Evolutionary conservation across 2,113 vertebrate species (phyloP).

Genomic region (Anseranas semipalmata): DNA sequence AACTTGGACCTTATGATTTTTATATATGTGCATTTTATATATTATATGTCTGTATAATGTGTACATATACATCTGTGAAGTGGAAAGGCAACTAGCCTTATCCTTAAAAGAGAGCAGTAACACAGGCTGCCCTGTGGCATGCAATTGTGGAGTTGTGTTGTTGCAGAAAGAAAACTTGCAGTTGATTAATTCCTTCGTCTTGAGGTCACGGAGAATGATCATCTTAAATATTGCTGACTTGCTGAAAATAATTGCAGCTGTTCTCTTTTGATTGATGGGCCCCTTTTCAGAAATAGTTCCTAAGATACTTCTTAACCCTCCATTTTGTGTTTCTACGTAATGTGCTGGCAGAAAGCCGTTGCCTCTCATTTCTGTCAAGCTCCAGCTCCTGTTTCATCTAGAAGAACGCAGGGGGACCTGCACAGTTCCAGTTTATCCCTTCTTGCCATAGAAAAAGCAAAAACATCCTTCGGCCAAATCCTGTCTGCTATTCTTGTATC

Average conservation of each 20-base stretch:
- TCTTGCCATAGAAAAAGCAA: slow-evolving; percentile 7
- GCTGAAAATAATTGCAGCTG: neutral
- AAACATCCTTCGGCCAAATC: slow-evolving; percentile 26
- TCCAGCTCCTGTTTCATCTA: neutral
- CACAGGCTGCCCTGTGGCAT: neutral
- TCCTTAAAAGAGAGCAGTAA: neutral
- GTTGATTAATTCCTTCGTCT: neutral
- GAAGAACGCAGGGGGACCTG: neutral
- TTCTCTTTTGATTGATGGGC: slow-evolving; percentile 3
- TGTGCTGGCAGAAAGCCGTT: neutral
- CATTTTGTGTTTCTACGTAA: slow-evolving; percentile 51
- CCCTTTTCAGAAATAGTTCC: neutral
- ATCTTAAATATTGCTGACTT: slow-evolving; percentile 20
- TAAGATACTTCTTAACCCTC: slow-evolving; percentile 14
- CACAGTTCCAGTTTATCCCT: slow-evolving; percentile 8
- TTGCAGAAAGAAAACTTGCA: neutral
- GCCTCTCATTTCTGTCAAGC: neutral
- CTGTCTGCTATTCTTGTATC: slow-evolving; percentile 39
- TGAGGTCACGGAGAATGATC: neutral
- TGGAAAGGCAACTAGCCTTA: neutral
- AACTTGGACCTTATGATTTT: neutral
- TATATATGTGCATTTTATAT: neutral
- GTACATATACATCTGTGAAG: neutral
- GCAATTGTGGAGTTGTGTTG: neutral
- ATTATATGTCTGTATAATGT: neutral